Evolutionary conservation across 2,113 vertebrate species (phyloP).

Genomic region (Apodemus speciosus): DNA sequence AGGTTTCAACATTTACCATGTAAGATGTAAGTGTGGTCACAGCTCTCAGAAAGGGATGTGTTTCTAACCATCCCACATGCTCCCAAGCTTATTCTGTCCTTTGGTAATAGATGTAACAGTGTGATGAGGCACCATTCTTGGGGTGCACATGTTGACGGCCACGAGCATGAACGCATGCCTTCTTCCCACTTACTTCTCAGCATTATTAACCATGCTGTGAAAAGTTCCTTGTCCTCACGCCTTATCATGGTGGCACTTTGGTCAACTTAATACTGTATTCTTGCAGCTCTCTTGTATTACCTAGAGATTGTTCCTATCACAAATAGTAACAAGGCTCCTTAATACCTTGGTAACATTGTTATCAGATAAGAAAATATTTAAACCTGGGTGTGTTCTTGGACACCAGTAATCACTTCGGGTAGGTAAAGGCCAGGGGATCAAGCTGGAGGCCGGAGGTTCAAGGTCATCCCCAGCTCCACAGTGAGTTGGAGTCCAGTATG

Average conservation of each 20-base stretch:
- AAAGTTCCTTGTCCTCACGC: neutral
- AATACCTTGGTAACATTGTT: slow-evolving; percentile 17
- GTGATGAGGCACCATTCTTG: neutral
- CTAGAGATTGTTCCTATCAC: slow-evolving; percentile 28
- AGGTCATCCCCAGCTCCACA: neutral
- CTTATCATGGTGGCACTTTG: slow-evolving; percentile 12
- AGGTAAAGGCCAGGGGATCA: neutral
- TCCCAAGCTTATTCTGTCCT: neutral
- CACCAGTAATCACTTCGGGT: neutral
- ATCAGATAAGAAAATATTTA: slow-evolving; percentile 41
- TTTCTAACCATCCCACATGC: slow-evolving; percentile 2
- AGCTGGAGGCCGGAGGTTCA: neutral
- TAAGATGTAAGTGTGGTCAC: neutral
- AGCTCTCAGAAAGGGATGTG: neutral
- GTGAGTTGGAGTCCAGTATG: neutral
- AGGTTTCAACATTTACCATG: neutral
- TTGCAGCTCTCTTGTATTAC: slow-evolving; percentile 11
- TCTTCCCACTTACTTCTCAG: neutral
- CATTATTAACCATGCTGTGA: neutral
- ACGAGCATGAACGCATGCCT: neutral
- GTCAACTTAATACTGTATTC: neutral
- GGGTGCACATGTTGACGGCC: neutral
- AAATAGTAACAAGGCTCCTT: neutral
- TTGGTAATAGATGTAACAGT: slow-evolving; percentile 16
- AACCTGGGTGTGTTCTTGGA: neutral